These are phyloP conservation scores for Stictonetta naevosa DNA, from an alignment of 2,113 vertebrate species.

Conservation along the genomic window DNA sequence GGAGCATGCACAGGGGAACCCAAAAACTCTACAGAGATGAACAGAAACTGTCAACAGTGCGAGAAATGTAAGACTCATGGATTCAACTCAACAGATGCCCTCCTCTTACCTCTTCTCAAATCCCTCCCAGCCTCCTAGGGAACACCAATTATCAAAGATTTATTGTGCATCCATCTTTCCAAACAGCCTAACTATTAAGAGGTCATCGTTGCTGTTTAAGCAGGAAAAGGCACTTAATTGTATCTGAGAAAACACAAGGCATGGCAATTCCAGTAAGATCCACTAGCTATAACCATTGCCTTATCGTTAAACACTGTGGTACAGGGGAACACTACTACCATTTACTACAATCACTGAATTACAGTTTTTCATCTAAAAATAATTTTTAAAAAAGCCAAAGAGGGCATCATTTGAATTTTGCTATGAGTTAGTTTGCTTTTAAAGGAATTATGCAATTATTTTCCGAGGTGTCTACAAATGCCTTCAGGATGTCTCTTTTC, in stretches of 20 bases:
- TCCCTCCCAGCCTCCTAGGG: background rate
- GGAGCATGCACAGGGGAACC: background rate
- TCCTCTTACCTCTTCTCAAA: background rate
- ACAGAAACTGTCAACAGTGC: background rate
- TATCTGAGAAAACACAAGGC: background rate
- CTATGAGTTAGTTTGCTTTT: background rate
- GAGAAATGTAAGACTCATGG: background rate
- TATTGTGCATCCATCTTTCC: background rate
- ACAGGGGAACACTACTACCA: background rate
- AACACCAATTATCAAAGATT: background rate
- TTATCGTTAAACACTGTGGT: background rate
- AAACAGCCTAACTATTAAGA: background rate
- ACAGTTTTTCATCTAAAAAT: background rate
- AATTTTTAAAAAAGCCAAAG: background rate
- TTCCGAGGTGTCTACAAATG: background rate
- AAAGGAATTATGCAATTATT: background rate
- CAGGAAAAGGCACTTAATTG: background rate
- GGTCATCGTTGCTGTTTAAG: background rate
- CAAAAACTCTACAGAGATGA: background rate
- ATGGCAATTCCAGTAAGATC: background rate
- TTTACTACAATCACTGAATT: accelerated
- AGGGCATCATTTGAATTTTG: background rate
- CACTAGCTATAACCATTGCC: accelerated
- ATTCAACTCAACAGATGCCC: background rate
- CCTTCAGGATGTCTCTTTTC: background rate